Conservation (phyloP, 2,797 vertebrate genomes). For the Chromis chromis region DNA sequence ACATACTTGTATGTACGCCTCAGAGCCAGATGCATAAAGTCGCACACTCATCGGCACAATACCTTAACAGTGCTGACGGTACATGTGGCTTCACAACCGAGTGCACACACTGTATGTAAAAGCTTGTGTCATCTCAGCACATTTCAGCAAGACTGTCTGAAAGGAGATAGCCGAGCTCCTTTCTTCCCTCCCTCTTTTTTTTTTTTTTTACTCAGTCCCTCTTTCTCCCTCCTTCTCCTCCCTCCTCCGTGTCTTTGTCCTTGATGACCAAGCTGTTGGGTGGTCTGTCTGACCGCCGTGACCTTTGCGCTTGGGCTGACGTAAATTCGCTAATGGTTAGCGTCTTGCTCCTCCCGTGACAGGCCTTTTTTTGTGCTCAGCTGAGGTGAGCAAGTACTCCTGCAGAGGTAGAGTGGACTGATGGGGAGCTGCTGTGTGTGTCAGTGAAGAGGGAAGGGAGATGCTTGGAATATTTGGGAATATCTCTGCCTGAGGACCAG, state of each 20-base stretch:
- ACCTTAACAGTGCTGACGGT: slow-evolving; percentile 64
- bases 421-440: slow-evolving; percentile 19
- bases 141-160: slow-evolving; percentile 71
- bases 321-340: slow-evolving; percentile 81
- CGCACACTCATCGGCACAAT: slow-evolving; percentile 47
- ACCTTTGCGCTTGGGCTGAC: slow-evolving; percentile 73
- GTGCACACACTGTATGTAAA: slow-evolving; percentile 68
- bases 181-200: slow-evolving; percentile 43
- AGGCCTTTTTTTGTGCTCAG: slow-evolving; percentile 60
- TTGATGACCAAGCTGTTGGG: slow-evolving; percentile 79
- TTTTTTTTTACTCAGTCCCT: slow-evolving; percentile 24
- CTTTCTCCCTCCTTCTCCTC: slow-evolving; percentile 38
- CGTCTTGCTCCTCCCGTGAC: slow-evolving; percentile 64
- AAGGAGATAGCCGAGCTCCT: slow-evolving; percentile 67
- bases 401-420: slow-evolving; percentile 28
- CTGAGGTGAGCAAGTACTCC: slow-evolving; percentile 64
- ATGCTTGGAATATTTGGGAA: slow-evolving; percentile 52
- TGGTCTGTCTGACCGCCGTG: slow-evolving; percentile 78
- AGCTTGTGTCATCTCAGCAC: slow-evolving; percentile 76
- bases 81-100: slow-evolving; percentile 65
- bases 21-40: slow-evolving; percentile 32
- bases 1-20: slow-evolving; percentile 10
- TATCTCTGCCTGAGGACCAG: slow-evolving; percentile 36
- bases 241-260: slow-evolving; percentile 69
- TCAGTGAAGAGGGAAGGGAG: background rate